Base-by-base conservation (phyloP, 2,113 vertebrate genomes). In the Porphyrio hochstetteri region DNA sequence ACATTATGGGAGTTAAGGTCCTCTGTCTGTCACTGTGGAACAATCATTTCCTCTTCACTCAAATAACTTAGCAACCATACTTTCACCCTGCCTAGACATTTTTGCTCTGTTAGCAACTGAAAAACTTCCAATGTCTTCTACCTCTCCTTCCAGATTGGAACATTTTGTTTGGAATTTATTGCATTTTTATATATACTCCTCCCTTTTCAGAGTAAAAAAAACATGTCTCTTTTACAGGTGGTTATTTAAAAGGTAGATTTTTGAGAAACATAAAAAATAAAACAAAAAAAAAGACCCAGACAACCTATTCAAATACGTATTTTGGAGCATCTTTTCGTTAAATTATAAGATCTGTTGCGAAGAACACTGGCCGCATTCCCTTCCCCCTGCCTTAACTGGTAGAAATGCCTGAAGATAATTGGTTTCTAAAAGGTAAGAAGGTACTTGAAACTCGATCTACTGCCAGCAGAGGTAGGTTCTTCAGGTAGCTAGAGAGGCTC, bases 401-500 rank as follows among this genome's bases (percentile, higher is more conserved):
- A 90, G 90, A 97, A 97, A 89, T 87, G 88, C 71, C 74, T 67
- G 25, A 82, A 79, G 48, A 82, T 95, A 96, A 97, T 97, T 95
- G 93, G 76, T 57, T 97, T 93, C 81, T 85, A 90, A 88, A 96
- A 97, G 69, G 94, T 94, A 96, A 95, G 94, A 94, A 96, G 70
- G 76, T 79, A 85, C 96, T 97, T 96, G 96, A 97, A 97, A 96
- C 78, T 86, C 25, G 42, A 95, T 92, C 87, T 38, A 52, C 40
- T 91, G 57, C 78, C 88, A 86, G 65, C 71, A 92, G 84, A 79
- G 86, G 56, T 33, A 94, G 92, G 71, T 90, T 77, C 93, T 97
- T 96, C 92, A 90, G 93, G 97, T 95, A 93, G 53, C 88, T 87
- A 60, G 74, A 95, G 92, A 96, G 89, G 76, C 44, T 90, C 93